Percentiles rank a stretch among this genome's conserved stretches.
These are phyloP conservation scores for Vanacampus margaritifer DNA, from an alignment of 2,113 vertebrate species.

Conservation along the genomic window DNA sequence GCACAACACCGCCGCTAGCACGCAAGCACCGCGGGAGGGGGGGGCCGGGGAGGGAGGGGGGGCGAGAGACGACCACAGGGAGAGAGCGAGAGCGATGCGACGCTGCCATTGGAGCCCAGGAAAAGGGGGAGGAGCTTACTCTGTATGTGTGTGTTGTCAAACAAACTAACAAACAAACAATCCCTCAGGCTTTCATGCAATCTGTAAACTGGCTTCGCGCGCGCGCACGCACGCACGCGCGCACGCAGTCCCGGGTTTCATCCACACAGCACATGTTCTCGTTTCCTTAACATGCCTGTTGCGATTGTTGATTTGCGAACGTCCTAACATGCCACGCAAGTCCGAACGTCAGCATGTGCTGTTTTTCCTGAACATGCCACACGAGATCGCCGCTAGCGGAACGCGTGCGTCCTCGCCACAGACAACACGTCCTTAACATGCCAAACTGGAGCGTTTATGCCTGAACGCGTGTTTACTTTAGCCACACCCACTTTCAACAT, in stretches of 20 bases:
- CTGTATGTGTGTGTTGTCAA: background rate
- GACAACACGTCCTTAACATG: no score
- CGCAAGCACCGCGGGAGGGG: slow-evolving; percentile 68
- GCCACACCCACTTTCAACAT: background rate
- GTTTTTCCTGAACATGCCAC: no score
- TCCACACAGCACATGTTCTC: background rate
- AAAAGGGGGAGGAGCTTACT: background rate
- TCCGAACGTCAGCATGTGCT: no score
- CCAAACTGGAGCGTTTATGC: no score
- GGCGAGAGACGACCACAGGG: no score
- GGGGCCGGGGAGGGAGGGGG: background rate
- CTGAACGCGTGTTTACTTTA: no score
- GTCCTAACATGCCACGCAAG: no score
- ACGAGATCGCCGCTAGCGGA: no score
- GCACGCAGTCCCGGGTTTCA: background rate
- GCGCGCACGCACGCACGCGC: background rate
- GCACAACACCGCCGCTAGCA: slow-evolving; percentile 87
- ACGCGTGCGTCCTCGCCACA: no score
- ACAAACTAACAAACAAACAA: slow-evolving; percentile 6
- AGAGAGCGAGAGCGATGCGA: no score
- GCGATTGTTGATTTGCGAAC: no score
- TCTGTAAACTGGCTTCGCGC: background rate
- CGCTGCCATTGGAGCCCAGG: slow-evolving; percentile 61
- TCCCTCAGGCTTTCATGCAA: slow-evolving; percentile 5
- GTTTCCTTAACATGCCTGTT: background rate